These are phyloP conservation scores for Astyanax mexicanus DNA, from an alignment of 2,797 vertebrate species.

Conservation along the genomic window DNA sequence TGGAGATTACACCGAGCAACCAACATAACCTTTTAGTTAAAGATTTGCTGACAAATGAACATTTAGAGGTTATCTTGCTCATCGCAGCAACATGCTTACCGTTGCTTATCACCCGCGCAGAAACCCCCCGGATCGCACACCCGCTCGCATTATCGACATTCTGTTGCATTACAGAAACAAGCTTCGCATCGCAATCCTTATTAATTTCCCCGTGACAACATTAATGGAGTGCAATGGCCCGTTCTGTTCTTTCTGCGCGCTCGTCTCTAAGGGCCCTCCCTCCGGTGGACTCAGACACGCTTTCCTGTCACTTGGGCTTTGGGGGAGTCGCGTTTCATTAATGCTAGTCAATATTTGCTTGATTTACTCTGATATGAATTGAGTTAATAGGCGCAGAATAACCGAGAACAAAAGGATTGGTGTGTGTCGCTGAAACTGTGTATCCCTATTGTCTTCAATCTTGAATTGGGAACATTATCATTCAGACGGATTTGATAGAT, in stretches of 20 bases:
- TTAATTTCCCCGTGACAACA: conserved; percentile 72
- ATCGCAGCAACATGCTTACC: conserved; percentile 49
- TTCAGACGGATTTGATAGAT: too few species aligned
- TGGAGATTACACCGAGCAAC: conserved; percentile 13
- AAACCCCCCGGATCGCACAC: conserved; percentile 5
- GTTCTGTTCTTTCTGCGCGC: conserved; percentile 69
- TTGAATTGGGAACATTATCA: too few species aligned
- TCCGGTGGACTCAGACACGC: conserved; percentile 56
- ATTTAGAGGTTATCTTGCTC: conserved; percentile 45
- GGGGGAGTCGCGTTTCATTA: conserved; percentile 60
- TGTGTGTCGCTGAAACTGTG: background rate
- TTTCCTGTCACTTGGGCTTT: conserved; percentile 60
- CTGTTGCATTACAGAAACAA: conserved; percentile 62
- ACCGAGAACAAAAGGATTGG: conserved; percentile 30
- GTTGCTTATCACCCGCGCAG: conserved; percentile 8
- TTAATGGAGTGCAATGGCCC: conserved; percentile 79
- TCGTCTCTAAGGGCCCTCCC: conserved; percentile 57
- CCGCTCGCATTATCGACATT: conserved; percentile 48
- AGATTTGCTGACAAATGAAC: conserved; percentile 52
- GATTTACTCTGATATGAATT: conserved; percentile 46
- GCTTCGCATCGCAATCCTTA: conserved; percentile 60
- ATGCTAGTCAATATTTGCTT: conserved; percentile 51
- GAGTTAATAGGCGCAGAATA: conserved; percentile 30
- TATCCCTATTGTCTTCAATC: background rate
- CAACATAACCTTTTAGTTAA: conserved; percentile 46